phyloP scores from a whole-genome alignment of 2,888 invertebrate genomes.

The Caenorhabditis doughertyi region DNA sequence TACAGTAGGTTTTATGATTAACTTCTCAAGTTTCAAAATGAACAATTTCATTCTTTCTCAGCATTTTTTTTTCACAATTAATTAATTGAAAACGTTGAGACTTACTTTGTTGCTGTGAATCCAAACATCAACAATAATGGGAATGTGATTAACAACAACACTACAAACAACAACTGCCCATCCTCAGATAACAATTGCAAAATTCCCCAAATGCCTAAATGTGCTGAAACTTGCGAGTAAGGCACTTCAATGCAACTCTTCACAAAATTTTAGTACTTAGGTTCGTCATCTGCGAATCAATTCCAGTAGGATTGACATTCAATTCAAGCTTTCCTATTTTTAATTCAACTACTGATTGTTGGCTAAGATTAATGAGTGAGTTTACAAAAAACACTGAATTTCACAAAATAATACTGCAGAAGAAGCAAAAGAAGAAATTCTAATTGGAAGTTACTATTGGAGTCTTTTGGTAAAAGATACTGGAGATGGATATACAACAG shows the following conservation, averaged over 20 bases:
- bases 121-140: slow-evolving; percentile 41
- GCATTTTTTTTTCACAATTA: neutral
- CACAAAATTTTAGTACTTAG: slow-evolving; percentile 43
- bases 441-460: slow-evolving; percentile 97
- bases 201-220: slow-evolving; percentile 60
- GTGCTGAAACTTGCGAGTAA: slow-evolving; percentile 73
- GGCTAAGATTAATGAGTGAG: slow-evolving; percentile 72
- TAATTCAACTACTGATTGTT: slow-evolving; percentile 70
- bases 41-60: too few relatives aligned
- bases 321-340: slow-evolving; percentile 62
- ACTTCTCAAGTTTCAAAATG: too few relatives aligned
- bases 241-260: slow-evolving; percentile 3
- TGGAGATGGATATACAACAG: slow-evolving; percentile 66
- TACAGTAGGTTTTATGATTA: slow-evolving; percentile 66
- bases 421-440: slow-evolving; percentile 89
- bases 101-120: slow-evolving; percentile 71
- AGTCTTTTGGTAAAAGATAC: slow-evolving; percentile 89
- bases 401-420: slow-evolving; percentile 79
- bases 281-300: slow-evolving; percentile 71
- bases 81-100: slow-evolving; percentile 42
- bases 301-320: slow-evolving; percentile 67
- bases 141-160: slow-evolving; percentile 8
- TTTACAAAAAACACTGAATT: neutral
- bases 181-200: slow-evolving; percentile 22
- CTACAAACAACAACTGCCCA: slow-evolving; percentile 19